Evolutionary conservation across 1,140 invertebrate species (phyloP), one percentile per base, ranked within the genome.

Genomic region (Heliconius congener): DNA sequence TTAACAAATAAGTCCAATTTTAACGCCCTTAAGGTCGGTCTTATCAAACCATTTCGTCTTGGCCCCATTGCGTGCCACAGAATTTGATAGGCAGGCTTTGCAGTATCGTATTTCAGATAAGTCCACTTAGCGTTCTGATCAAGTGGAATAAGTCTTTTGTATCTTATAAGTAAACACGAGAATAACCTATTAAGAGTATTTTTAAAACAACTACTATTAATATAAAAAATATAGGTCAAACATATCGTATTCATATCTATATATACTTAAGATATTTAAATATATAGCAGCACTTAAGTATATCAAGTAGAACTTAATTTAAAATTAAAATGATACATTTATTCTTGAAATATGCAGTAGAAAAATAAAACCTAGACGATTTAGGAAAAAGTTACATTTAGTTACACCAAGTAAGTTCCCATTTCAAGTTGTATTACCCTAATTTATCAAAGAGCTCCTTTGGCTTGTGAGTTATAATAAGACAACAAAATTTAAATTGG

Each of bases 61-160:
- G 66, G 74, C 72, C 72, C 74, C 66, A 73, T 80, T 77, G 78
- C 78, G 81, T 82, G 81, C 27, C 60, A 70, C 57, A 46, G 71
- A 74, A 79, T 80, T 82, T 80, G 81, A 82, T 82, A 76, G 71
- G 55, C 60, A 74, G 60, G 75, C 74, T 80, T 80, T 75, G 72
- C 46, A 66, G 81, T 82, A 76, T 82, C 78, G 75, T 66, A 79
- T 79, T 82, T 71, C 78, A 80, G 78, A 82, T 82, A 77, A 82
- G 78, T 76, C 77, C 66, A 76, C 77, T 77, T 77, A 77, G 76
- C 73, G 46, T 72, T 50, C 37, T 75, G 57, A 76, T 77, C 71
- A 73, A 57, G 60, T 71, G 71, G 71, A 80, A 78, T 78, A 78
- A 78, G 73, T 66, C 52, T 74, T 73, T 78, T 74, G 73, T 74